Base-by-base conservation (phyloP, 2,888 invertebrate species). In the Drosophila leonis region DNA sequence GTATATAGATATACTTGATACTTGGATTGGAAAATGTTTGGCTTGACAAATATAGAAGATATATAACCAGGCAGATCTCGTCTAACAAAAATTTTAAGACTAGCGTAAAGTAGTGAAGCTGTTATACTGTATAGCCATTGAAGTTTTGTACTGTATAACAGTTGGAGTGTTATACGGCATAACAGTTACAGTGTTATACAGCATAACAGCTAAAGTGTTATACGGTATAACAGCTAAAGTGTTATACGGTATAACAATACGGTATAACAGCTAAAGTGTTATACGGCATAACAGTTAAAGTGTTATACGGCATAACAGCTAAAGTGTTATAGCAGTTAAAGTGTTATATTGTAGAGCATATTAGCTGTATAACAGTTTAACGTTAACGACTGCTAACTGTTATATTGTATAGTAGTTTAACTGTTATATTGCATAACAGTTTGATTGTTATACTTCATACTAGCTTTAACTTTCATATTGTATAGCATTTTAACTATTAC, bases 41-140 rank as follows among this genome's bases (percentile, higher is more conserved):
- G 61, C 76, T 69, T 62, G n/a, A 27, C 12, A 41, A 41, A 31
- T 37, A 35, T 18, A 39, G 42, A 33, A 62, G 44, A 55, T n/a
- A 33, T 24, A 27, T n/a, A 44, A 51, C 41, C 33, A 51, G 49
- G 49, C 54, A 61, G 44, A 46, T 10, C n/a, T 57, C 9, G 29
- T 24, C 56, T 42, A 56, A 54, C 2, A 33, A 29, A 29, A 59
- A 59, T 68, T 31, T 33, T 13, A 1, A 51, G 48, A 48, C 62
- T 59, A 48, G 31, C 24, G 63, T 4, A 24, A 42, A 71, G 62
- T 56, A 56, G 39, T 29, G 51, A 12, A 39, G 76, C 65, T 56
- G 42, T 63, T 54, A 51, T 39, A 67, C 55, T 46, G 52, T 61
- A 49, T 49, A 49, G n/a, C 29, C n/a, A 10, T n/a, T n/a, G 0